Evolutionary conservation across 2,888 invertebrate genomes (phyloP).

Genomic region (Amphipyra tragopoginis): DNA sequence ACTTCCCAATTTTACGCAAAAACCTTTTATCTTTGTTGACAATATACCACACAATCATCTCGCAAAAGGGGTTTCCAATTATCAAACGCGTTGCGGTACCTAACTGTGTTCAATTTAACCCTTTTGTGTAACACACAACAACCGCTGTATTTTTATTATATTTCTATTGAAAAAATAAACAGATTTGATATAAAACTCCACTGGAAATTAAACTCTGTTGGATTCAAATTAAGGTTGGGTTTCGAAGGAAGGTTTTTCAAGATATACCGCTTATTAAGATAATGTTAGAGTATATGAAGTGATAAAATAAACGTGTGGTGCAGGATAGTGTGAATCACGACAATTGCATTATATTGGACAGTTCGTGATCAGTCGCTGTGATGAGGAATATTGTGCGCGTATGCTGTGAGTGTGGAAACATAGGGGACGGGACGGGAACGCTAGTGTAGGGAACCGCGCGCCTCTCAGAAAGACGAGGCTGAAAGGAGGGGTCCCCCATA

Average conservation of each 20-base stretch:
- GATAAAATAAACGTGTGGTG: constrained; percentile 68
- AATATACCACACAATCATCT: constrained; percentile 33
- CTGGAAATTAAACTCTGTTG: constrained; percentile 8
- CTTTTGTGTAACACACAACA: constrained; percentile 27
- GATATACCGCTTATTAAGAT: constrained; percentile 69
- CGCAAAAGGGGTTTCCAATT: constrained; percentile 46
- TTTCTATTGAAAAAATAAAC: constrained; percentile 38
- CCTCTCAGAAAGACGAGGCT: too few relatives aligned
- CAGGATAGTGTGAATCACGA: constrained; percentile 73
- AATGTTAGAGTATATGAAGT: constrained; percentile 59
- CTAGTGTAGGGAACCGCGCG: too few relatives aligned
- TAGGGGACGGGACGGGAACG: constrained; percentile 11
- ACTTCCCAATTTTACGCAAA: constrained; percentile 20
- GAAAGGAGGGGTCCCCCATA: too few relatives aligned
- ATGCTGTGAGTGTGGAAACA: constrained; percentile 40
- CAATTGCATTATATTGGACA: constrained; percentile 68
- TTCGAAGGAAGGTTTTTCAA: constrained; percentile 6
- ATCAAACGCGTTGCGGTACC: constrained; percentile 22
- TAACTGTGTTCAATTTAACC: constrained; percentile 30
- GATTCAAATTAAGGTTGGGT: background rate
- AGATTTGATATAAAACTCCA: background rate
- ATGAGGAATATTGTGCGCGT: constrained; percentile 55
- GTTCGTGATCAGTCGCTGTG: constrained; percentile 65
- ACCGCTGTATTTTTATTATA: constrained; percentile 22
- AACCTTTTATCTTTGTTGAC: constrained; percentile 19